Conservation (phyloP, 1,140 invertebrate genomes). For the Grapholita molesta region DNA sequence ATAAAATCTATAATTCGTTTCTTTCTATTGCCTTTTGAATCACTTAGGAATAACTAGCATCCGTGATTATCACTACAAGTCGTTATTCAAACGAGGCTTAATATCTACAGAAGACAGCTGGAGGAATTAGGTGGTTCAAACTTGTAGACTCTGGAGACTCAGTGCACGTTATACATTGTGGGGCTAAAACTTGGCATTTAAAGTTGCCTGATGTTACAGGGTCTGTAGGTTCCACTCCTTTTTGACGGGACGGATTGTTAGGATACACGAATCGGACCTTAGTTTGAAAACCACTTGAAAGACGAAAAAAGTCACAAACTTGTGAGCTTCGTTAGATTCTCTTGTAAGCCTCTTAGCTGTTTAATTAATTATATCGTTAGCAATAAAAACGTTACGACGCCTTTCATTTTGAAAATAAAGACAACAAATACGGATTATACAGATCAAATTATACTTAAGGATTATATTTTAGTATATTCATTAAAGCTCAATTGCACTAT, state of each 20-base stretch:
- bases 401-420: not conserved
- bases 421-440: not conserved
- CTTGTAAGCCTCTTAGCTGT: not conserved
- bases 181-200: not conserved
- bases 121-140: too few relatives aligned
- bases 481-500: not conserved
- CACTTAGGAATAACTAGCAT: not conserved
- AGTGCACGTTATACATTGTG: not conserved
- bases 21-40: slow-evolving; percentile 4
- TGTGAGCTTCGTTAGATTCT: not conserved
- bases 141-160: not conserved
- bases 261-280: not conserved
- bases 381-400: not conserved
- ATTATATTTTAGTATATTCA: too few relatives aligned
- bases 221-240: too few relatives aligned
- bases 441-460: not conserved
- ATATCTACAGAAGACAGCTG: too few relatives aligned
- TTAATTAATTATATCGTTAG: not conserved
- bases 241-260: not conserved
- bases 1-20: slow-evolving; percentile 11
- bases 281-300: not conserved
- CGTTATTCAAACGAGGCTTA: not conserved
- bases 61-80: not conserved
- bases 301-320: not conserved
- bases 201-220: too few relatives aligned